Evolutionary conservation across 2,888 invertebrate species (phyloP).

Genomic region (Coenonympha arcania): DNA sequence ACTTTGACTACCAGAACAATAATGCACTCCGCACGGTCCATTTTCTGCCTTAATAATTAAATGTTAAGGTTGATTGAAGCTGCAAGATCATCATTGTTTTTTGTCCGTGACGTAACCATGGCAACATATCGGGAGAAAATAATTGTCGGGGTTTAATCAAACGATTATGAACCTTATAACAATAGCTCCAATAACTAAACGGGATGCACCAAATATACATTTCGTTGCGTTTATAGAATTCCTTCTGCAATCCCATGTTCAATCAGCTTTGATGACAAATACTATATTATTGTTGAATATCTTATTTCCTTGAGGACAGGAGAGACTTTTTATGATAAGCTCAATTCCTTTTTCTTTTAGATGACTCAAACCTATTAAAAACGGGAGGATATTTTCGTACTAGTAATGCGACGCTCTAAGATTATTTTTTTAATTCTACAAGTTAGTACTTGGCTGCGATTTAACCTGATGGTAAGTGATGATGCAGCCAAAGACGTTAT

Average conservation of each 20-base stretch:
- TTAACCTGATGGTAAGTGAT: no score
- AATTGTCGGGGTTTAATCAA: conserved; percentile 30
- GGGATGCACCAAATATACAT: conserved; percentile 7
- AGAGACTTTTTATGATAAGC: conserved; percentile 3
- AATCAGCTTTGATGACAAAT: conserved; percentile 24
- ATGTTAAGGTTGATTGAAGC: conserved; percentile 18
- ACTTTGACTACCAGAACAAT: conserved; percentile 40
- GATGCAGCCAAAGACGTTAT: no score
- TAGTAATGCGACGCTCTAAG: no score
- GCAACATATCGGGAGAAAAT: conserved; percentile 48
- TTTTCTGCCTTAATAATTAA: conserved; percentile 26
- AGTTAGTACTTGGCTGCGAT: no score
- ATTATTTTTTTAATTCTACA: no score
- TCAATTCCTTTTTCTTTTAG: not conserved
- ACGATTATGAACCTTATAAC: conserved; percentile 27
- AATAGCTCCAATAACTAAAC: conserved; percentile 1
- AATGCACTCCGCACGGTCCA: conserved; percentile 24
- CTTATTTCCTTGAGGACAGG: conserved; percentile 12
- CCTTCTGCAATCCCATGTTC: conserved; percentile 21
- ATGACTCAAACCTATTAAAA: not conserved
- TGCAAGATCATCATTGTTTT: conserved; percentile 30
- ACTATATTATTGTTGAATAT: conserved; percentile 18
- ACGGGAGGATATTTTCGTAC: not conserved
- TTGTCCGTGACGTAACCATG: conserved; percentile 61
- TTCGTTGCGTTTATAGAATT: conserved; percentile 14